These are phyloP conservation scores for Drosophila albomicans DNA, from an alignment of 1,140 invertebrate species.

Conservation along the genomic window DNA sequence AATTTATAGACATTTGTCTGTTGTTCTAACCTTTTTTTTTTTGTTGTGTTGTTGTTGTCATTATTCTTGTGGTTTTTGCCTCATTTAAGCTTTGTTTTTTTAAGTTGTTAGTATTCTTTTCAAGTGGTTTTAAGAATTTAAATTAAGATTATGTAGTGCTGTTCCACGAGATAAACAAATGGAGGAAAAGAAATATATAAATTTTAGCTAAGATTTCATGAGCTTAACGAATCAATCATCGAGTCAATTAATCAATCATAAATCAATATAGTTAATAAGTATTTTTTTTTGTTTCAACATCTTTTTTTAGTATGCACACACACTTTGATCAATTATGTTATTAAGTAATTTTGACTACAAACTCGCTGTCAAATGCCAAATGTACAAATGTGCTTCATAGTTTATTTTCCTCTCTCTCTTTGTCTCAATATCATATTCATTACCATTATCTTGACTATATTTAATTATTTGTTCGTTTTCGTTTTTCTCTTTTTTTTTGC, in stretches of 20 bases:
- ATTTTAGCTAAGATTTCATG: constrained; percentile 78
- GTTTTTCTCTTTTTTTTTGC: constrained; percentile 9
- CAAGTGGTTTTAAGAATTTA: constrained; percentile 34
- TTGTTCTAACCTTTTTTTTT: constrained; percentile 36
- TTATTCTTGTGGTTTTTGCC: constrained; percentile 53
- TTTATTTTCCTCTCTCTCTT: neutral
- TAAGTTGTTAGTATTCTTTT: constrained; percentile 24
- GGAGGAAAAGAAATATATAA: constrained; percentile 61
- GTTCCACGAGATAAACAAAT: constrained; percentile 29
- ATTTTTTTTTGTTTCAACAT: neutral
- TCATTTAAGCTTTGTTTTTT: constrained; percentile 72
- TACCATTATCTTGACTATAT: constrained; percentile 12
- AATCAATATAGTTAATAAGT: constrained; percentile 47
- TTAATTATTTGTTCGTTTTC: constrained; percentile 9
- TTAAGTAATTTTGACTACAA: constrained; percentile 68
- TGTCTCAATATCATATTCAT: neutral
- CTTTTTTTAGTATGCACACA: constrained; percentile 11
- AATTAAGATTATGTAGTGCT: constrained; percentile 57
- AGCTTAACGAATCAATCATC: constrained; percentile 41
- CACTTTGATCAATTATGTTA: constrained; percentile 14
- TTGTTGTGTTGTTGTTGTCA: constrained; percentile 23
- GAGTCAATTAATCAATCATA: constrained; percentile 62
- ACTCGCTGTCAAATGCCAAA: constrained; percentile 46
- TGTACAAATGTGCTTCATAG: constrained; percentile 31
- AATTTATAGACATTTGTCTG: constrained; percentile 69